Percentiles rank a stretch among this genome's conserved stretches.
These are phyloP conservation scores for Bombycilla garrulus DNA, from an alignment of 2,113 vertebrate species.

Conservation along the genomic window DNA sequence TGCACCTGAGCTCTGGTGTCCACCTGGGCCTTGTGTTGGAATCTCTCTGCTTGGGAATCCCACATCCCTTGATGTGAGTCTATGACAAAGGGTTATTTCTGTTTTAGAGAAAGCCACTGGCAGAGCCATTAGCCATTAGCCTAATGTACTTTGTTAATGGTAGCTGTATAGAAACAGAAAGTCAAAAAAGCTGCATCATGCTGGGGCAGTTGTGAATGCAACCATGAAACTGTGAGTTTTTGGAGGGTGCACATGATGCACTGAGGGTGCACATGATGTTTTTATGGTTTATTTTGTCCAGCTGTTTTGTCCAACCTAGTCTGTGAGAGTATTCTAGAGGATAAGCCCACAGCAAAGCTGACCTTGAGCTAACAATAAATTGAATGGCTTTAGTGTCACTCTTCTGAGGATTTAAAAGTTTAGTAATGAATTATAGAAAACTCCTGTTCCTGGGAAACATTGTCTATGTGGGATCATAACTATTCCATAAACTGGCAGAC, in stretches of 20 bases:
- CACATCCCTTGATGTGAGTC: neutral
- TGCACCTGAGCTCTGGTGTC: neutral
- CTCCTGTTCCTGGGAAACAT: neutral
- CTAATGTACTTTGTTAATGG: neutral
- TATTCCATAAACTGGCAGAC: neutral
- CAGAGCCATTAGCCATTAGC: neutral
- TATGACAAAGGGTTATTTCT: neutral
- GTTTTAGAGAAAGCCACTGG: rapidly evolving
- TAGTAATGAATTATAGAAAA: neutral
- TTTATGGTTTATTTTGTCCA: neutral
- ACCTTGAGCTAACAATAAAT: neutral
- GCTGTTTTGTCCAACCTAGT: neutral
- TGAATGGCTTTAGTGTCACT: neutral
- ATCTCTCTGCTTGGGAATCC: neutral
- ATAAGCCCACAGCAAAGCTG: neutral
- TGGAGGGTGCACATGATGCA: neutral
- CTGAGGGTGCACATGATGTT: neutral
- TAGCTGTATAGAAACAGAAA: neutral
- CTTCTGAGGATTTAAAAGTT: neutral
- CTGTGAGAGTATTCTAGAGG: neutral
- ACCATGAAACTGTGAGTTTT: neutral
- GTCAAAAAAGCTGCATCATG: neutral
- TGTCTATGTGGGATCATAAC: neutral
- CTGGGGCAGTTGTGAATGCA: neutral
- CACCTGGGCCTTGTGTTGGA: neutral